Percentiles rank a stretch among this genome's conserved stretches.
These are phyloP conservation scores for Prionchulus punctatus DNA, from an alignment of 2,888 invertebrate species.

Conservation along the genomic window DNA sequence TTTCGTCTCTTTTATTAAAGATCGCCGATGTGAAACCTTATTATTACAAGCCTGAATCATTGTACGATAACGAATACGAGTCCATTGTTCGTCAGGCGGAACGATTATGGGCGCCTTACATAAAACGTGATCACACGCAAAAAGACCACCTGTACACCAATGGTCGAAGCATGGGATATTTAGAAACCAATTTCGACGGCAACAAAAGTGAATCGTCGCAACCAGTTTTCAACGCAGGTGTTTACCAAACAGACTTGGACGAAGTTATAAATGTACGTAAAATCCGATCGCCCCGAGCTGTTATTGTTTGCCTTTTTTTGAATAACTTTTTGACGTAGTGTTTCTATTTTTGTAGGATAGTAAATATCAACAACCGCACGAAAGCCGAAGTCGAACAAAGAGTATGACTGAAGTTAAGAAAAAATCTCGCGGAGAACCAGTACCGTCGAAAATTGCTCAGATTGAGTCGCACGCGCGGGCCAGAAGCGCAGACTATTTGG, in stretches of 20 bases:
- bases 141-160: slow-evolving; percentile 16
- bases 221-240: neutral
- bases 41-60: neutral
- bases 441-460: neutral
- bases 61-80: slow-evolving; percentile 22
- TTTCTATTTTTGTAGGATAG: neutral
- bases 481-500: slow-evolving; percentile 28
- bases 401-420: slow-evolving; percentile 3
- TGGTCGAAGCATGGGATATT: slow-evolving; percentile 15
- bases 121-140: slow-evolving; percentile 1
- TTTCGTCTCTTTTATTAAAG: neutral
- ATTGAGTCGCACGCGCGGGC: slow-evolving; percentile 17
- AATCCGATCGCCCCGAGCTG: neutral
- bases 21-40: neutral
- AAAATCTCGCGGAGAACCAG: neutral
- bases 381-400: slow-evolving; percentile 7
- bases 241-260: slow-evolving; percentile 16
- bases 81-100: slow-evolving; percentile 26
- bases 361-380: neutral
- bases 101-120: slow-evolving; percentile 23
- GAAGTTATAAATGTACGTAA: slow-evolving; percentile 9
- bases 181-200: slow-evolving; percentile 20
- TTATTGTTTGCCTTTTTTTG: neutral
- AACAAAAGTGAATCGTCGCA: too few species aligned
- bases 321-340: neutral